phyloP scores from a whole-genome alignment of 2,888 invertebrate species.

The Tachina grossa region DNA sequence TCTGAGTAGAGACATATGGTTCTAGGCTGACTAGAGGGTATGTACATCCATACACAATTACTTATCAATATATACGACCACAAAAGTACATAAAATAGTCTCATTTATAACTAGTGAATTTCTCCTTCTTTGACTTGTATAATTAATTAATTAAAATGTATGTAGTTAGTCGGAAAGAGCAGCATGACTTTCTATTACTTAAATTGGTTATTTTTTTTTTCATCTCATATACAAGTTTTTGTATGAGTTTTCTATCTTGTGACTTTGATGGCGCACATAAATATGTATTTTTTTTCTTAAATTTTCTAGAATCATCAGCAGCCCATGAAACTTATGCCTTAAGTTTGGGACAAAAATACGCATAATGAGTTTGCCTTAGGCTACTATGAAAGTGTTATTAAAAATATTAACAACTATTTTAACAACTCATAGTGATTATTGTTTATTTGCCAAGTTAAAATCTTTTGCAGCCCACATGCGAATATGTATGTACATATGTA shows the following conservation, averaged over 20 bases:
- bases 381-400: neutral
- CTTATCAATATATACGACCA: neutral
- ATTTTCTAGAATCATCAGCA: neutral
- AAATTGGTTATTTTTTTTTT: neutral
- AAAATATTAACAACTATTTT: neutral
- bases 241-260: too few species aligned
- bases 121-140: neutral
- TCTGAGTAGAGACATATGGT: too few species aligned
- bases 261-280: too few species aligned
- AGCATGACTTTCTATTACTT: neutral
- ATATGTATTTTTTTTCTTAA: neutral
- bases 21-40: too few species aligned
- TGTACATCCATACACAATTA: neutral
- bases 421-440: slow-evolving; percentile 14
- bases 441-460: slow-evolving; percentile 10
- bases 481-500: too few species aligned
- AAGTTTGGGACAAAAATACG: too few species aligned
- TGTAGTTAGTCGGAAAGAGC: neutral
- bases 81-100: slow-evolving; percentile 36
- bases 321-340: neutral
- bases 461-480: neutral
- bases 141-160: slow-evolving; percentile 4
- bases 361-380: neutral
- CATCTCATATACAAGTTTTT: neutral
- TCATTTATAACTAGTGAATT: slow-evolving; percentile 24